Evolutionary conservation across 2,113 vertebrate genomes (phyloP), one percentile per base, ranked within the genome.

Genomic region (Tyrannus savana): DNA sequence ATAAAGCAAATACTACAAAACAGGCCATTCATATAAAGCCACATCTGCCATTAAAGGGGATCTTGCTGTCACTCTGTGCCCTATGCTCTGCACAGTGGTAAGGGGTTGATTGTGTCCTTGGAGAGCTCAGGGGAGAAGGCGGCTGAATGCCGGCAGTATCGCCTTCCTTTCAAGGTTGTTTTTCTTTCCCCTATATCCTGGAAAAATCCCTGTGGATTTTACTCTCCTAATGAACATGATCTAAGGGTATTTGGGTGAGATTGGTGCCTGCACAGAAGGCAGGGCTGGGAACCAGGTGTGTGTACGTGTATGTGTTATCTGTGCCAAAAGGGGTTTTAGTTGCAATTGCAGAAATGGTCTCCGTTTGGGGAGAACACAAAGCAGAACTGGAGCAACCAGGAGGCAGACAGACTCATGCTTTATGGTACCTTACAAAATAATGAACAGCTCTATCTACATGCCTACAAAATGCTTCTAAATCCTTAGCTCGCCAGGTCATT

Each of bases 271-370:
- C 42, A 50, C 19, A 19, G 47, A 87, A 42, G 33, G 35, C 42
- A 74, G 47, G 4, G 19, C 3, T 55, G 47, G 37, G 52, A 76
- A 31, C 33, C 24, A 55, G 60, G 18, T 79, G n/a, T 31, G 24
- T 13, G 19, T 35, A 31, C 0, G 0, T 21, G 33, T 9, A 21
- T 0, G 0, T 23, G 21, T 79, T 52, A 42, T 8, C 30, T 12
- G 11, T 24, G 31, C 28, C 23, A 15, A 15, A 53, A 7, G 0
- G 21, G 12, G 7, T 24, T 89, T 63, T 9, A 46, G 33, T 6
- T 67, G 63, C 47, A 39, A 6, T 18, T 63, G 25, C 42, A 84
- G 83, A 78, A 50, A 55, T 23, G 22, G 12, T 37, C 41, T 89
- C 44, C 64, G 64, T 47, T 64, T 37, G n/a, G 49, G 49, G 49